Percentiles rank a stretch among this genome's conserved stretches.
These are phyloP conservation scores for Aphelinus certus DNA, from an alignment of 1,140 invertebrate genomes.

Conservation along the genomic window DNA sequence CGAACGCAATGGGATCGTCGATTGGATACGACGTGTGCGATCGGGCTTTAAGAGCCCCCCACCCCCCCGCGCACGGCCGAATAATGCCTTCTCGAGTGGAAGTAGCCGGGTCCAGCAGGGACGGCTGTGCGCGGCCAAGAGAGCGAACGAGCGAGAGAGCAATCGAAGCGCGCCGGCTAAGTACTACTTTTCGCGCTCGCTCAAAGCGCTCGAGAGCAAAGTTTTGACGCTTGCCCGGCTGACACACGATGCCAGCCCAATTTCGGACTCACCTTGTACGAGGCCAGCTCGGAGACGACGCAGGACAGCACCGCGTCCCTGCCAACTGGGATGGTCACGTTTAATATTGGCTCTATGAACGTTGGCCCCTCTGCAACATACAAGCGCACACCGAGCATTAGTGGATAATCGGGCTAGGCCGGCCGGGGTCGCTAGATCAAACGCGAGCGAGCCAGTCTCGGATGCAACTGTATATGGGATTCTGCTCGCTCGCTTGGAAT, in stretches of 20 bases:
- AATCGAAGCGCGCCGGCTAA: constrained; percentile 9
- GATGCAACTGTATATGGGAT: too few relatives aligned
- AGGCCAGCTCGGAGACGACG: constrained; percentile 82
- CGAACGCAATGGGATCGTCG: too few relatives aligned
- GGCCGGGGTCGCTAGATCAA: too few relatives aligned
- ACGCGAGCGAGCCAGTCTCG: too few relatives aligned
- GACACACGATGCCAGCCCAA: too few relatives aligned
- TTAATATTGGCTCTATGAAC: constrained; percentile 83
- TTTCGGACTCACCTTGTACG: constrained; percentile 78
- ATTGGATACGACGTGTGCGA: neutral
- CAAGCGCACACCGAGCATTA: constrained; percentile 24
- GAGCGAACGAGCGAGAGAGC: neutral
- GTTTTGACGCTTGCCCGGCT: constrained; percentile 12
- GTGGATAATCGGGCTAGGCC: neutral
- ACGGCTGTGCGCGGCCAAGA: too few relatives aligned
- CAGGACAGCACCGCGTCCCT: constrained; percentile 85
- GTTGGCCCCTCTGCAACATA: constrained; percentile 73
- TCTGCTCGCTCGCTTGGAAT: too few relatives aligned
- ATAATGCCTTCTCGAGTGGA: too few relatives aligned
- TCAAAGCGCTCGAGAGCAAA: constrained; percentile 24
- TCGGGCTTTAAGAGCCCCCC: neutral
- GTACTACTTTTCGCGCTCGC: constrained; percentile 3
- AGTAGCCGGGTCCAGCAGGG: too few relatives aligned
- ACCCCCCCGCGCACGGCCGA: too few relatives aligned
- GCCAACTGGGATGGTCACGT: constrained; percentile 85